phyloP scores from a whole-genome alignment of 2,888 invertebrate species.

The Morpho helenor region DNA sequence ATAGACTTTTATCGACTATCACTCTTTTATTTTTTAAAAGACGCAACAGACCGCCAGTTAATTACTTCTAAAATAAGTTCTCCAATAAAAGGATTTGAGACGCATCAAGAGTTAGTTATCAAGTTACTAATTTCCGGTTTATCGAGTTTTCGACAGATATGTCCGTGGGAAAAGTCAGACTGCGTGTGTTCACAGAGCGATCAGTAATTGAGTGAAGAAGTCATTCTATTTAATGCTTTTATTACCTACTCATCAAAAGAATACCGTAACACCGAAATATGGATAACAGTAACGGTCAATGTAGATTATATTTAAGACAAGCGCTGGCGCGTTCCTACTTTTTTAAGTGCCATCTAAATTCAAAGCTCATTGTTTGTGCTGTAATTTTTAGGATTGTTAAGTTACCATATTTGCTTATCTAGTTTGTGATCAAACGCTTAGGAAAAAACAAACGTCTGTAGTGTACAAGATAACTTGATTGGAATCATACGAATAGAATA shows the following conservation, averaged over 20 bases:
- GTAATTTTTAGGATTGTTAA: too few relatives aligned
- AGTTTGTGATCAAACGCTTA: too few relatives aligned
- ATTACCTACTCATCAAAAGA: slow-evolving; percentile 17
- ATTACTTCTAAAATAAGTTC: neutral
- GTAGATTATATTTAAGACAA: slow-evolving; percentile 19
- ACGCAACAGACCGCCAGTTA: neutral
- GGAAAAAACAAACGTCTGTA: too few relatives aligned
- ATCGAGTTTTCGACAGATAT: slow-evolving; percentile 65
- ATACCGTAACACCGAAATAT: slow-evolving; percentile 25
- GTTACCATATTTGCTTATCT: too few relatives aligned
- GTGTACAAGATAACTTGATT: too few relatives aligned
- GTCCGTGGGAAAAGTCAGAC: slow-evolving; percentile 51
- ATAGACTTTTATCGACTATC: too few relatives aligned
- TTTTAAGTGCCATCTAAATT: slow-evolving; percentile 9
- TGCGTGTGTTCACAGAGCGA: slow-evolving; percentile 5
- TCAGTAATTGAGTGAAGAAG: slow-evolving; percentile 5
- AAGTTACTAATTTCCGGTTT: slow-evolving; percentile 55
- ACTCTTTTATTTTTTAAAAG: neutral
- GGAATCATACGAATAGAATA: too few relatives aligned
- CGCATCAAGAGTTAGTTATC: slow-evolving; percentile 19
- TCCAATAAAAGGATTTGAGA: slow-evolving; percentile 20
- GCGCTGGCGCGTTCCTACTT: slow-evolving; percentile 10
- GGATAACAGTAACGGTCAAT: slow-evolving; percentile 18
- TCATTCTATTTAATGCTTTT: slow-evolving; percentile 15
- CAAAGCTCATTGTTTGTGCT: neutral